A percentile compares a stretch with the other conserved stretches of the same genome.
Evolutionary conservation across 2,113 vertebrate genomes (phyloP).

Genomic region (Kryptolebias marmoratus): DNA sequence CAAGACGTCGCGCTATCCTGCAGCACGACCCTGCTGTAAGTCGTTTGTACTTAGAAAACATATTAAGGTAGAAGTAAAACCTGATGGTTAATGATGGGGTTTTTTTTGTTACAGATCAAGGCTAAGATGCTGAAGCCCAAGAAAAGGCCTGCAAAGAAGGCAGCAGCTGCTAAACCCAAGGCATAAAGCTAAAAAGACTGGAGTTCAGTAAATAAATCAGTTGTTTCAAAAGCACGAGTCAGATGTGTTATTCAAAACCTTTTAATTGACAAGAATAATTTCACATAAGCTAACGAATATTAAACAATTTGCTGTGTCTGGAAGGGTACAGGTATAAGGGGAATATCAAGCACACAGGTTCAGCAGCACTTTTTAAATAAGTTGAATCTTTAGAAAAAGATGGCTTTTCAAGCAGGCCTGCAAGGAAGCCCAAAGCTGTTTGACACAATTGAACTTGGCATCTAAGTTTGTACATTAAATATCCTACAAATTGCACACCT

Average conservation of each 20-base stretch:
- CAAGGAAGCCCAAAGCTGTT: slow-evolving; percentile 29
- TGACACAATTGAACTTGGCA: slow-evolving; percentile 52
- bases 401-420: slow-evolving; percentile 65
- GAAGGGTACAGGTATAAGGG: slow-evolving; percentile 1
- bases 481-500: slow-evolving; percentile 32
- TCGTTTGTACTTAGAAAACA: not conserved
- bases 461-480: slow-evolving; percentile 41
- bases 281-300: slow-evolving; percentile 43
- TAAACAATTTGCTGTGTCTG: not conserved
- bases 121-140: slow-evolving; percentile 83
- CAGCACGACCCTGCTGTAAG: slow-evolving; percentile 88
- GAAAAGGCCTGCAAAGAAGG: slow-evolving; percentile 75
- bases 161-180: slow-evolving; percentile 51
- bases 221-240: slow-evolving; percentile 49
- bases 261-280: slow-evolving; percentile 42
- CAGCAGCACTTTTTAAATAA: slow-evolving; percentile 62
- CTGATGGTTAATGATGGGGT: not conserved
- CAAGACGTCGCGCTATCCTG: slow-evolving; percentile 91
- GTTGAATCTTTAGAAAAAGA: slow-evolving; percentile 64
- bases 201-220: slow-evolving; percentile 69
- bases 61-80: not conserved
- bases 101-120: slow-evolving; percentile 71
- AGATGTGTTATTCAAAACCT: slow-evolving; percentile 31
- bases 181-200: slow-evolving; percentile 68
- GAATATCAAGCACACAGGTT: slow-evolving; percentile 54